phyloP scores from a whole-genome alignment of 2,113 vertebrate species.

The Corapipo altera region DNA sequence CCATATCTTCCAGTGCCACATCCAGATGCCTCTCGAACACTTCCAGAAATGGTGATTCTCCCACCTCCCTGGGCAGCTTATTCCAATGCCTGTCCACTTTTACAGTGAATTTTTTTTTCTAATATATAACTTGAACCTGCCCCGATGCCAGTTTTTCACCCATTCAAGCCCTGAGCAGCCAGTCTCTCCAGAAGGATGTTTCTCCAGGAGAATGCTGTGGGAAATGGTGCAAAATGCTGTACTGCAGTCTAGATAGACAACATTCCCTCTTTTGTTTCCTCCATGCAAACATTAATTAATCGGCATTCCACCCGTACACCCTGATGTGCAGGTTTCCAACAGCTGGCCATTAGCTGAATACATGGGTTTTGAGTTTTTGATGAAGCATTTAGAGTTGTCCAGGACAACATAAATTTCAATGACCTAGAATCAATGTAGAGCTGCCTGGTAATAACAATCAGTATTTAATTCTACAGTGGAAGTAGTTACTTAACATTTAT shows the following conservation, averaged over 20 bases:
- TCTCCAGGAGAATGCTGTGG: background rate
- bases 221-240: background rate
- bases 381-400: background rate
- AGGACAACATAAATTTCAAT: background rate
- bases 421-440: constrained; percentile 1
- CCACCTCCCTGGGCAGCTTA: background rate
- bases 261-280: background rate
- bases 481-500: background rate
- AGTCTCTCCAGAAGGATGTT: background rate
- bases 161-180: background rate
- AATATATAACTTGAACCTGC: background rate
- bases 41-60: background rate
- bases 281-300: background rate
- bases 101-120: background rate
- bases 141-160: background rate
- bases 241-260: background rate
- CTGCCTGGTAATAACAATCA: background rate
- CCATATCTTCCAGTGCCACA: background rate
- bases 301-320: background rate
- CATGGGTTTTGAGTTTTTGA: background rate
- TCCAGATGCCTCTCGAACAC: background rate
- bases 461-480: constrained; percentile 11
- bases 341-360: background rate
- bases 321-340: background rate
- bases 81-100: background rate